Evolutionary conservation across 53 echinoderm and acorn worm genomes (phyloP).

Genomic region (Astropecten irregularis): DNA sequence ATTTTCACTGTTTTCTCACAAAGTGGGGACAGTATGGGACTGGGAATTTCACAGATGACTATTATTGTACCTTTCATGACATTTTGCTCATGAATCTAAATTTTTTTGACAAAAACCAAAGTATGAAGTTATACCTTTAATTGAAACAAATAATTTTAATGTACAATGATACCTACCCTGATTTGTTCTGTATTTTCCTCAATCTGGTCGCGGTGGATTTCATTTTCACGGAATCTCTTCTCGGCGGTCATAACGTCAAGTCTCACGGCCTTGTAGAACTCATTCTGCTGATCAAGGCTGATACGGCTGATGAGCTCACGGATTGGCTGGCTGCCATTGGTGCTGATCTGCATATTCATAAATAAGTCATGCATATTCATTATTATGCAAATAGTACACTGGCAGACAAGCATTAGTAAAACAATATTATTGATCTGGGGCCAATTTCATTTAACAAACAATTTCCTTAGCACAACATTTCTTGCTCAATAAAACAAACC

Average conservation of each 20-base stretch:
- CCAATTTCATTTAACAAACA: not conserved
- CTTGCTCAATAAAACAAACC: too few species aligned
- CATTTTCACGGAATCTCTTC: not conserved
- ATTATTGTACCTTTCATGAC: too few species aligned
- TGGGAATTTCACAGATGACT: too few species aligned
- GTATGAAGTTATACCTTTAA: too few species aligned
- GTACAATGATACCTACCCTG: conserved; percentile 9
- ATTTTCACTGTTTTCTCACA: too few species aligned
- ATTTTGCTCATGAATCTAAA: too few species aligned
- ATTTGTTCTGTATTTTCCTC: conserved; percentile 9
- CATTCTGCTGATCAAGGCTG: conserved; percentile 48
- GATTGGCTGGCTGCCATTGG: conserved; percentile 42
- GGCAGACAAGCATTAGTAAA: too few species aligned
- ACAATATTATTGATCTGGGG: too few species aligned
- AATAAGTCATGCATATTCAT: conserved; percentile 37
- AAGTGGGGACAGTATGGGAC: too few species aligned
- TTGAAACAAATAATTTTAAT: too few species aligned
- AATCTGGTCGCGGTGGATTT: conserved; percentile 15
- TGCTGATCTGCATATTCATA: conserved; percentile 46
- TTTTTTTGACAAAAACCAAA: too few species aligned
- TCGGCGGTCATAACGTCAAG: conserved; percentile 39
- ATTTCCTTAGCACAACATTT: not conserved
- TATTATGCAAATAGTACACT: too few species aligned
- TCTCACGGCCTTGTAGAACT: conserved; percentile 54
- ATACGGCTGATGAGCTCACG: conserved; percentile 46